These are phyloP conservation scores for Episyrphus balteatus DNA, from an alignment of 1,140 invertebrate species.

Conservation along the genomic window DNA sequence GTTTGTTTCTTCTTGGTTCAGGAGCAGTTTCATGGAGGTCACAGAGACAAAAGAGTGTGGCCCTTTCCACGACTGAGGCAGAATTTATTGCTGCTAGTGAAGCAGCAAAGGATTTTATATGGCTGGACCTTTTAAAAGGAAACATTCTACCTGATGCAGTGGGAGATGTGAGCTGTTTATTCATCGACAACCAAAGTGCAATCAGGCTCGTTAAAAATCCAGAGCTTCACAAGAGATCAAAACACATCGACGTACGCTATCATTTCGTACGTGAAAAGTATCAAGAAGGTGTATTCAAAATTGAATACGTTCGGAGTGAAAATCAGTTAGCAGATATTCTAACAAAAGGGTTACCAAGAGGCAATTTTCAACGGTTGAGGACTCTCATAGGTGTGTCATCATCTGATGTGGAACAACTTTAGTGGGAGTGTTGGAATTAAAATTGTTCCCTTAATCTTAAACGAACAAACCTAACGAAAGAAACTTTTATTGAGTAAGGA, in stretches of 20 bases:
- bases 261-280: conserved; percentile 11
- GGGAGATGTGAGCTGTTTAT: not conserved
- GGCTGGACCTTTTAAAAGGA: conserved; percentile 17
- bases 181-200: conserved; percentile 13
- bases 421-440: too few relatives aligned
- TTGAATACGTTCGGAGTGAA: conserved; percentile 9
- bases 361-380: too few relatives aligned
- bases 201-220: conserved; percentile 10
- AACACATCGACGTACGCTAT: conserved; percentile 15
- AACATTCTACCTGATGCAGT: conserved; percentile 11
- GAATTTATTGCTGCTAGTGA: conserved; percentile 29
- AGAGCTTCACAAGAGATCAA: conserved; percentile 7
- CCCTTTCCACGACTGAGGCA: conserved; percentile 36
- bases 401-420: too few relatives aligned
- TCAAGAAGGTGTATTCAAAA: conserved; percentile 7
- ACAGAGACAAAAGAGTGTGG: conserved; percentile 26
- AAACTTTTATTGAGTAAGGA: too few relatives aligned
- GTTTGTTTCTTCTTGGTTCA: conserved; percentile 16
- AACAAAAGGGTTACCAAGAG: too few relatives aligned
- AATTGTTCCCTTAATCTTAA: too few relatives aligned
- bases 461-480: too few relatives aligned
- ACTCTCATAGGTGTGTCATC: too few relatives aligned
- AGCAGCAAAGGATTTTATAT: conserved; percentile 23
- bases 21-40: conserved; percentile 27
- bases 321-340: conserved; percentile 17